A percentile compares a stretch with the other conserved stretches of the same genome.
phyloP scores from a whole-genome alignment of 2,113 vertebrate species.

The Corythaeola cristata region DNA sequence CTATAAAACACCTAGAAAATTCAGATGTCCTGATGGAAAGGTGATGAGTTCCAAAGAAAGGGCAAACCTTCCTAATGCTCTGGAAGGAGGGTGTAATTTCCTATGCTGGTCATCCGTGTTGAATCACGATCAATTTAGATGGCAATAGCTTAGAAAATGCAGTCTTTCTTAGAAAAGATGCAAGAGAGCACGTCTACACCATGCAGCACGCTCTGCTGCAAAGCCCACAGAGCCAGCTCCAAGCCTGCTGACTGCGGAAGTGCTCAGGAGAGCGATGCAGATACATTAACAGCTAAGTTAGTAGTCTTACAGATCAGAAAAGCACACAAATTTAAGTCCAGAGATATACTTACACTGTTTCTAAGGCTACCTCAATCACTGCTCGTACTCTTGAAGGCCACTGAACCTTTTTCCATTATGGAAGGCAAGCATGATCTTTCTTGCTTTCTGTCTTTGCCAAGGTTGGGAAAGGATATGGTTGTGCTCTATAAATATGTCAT shows the following conservation, averaged over 20 bases:
- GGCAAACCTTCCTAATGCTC: not conserved
- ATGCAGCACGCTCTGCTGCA: not conserved
- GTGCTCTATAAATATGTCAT: not conserved
- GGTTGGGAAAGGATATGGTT: not conserved
- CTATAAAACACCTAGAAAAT: not conserved
- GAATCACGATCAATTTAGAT: not conserved
- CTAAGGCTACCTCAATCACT: not conserved
- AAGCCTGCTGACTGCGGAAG: not conserved
- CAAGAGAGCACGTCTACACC: not conserved
- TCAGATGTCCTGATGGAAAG: not conserved
- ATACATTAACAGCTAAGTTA: not conserved
- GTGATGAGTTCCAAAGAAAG: not conserved
- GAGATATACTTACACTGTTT: not conserved
- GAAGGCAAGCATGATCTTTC: not conserved
- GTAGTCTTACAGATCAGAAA: not conserved
- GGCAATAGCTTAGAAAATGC: not conserved
- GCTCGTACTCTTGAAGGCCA: not conserved
- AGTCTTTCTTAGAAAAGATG: not conserved
- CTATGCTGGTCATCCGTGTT: not conserved
- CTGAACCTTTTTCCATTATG: not conserved
- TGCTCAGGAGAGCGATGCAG: fast-evolving
- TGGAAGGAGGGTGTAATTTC: not conserved
- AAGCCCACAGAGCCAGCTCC: not conserved
- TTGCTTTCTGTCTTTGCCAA: not conserved
- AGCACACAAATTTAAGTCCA: not conserved